phyloP scores from a whole-genome alignment of 2,113 vertebrate species.

The Aythya baeri region DNA sequence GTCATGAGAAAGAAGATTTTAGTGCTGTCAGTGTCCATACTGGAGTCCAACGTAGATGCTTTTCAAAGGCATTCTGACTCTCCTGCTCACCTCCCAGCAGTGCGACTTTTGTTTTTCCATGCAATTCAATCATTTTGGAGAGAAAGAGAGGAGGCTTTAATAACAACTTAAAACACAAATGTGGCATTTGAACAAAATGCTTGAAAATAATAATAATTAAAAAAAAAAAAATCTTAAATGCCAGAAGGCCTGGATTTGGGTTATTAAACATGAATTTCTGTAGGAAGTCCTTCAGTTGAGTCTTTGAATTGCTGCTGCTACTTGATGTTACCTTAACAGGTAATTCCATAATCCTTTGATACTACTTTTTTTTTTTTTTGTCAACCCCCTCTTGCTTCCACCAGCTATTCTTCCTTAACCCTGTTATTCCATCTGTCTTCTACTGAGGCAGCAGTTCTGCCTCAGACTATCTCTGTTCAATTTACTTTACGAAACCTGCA shows the following conservation, averaged over 20 bases:
- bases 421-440: not conserved
- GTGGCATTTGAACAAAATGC: not conserved
- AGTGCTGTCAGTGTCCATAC: not conserved
- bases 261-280: not conserved
- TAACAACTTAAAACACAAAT: not conserved
- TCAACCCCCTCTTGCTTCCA: not conserved
- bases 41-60: not conserved
- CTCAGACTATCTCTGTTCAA: not conserved
- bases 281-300: not conserved
- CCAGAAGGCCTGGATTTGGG: not conserved
- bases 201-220: not conserved
- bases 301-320: not conserved
- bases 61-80: not conserved
- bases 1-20: not conserved
- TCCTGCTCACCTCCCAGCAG: not conserved
- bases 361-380: not conserved
- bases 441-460: not conserved
- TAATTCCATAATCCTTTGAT: not conserved
- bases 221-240: not conserved
- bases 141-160: not conserved
- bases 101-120: not conserved
- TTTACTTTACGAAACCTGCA: not conserved
- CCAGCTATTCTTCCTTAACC: not conserved
- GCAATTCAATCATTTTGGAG: not conserved
- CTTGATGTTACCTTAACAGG: not conserved